Percentiles rank a stretch among this genome's conserved stretches.
phyloP scores from a whole-genome alignment of 2,888 invertebrate genomes.

The Deilephila elpenor region DNA sequence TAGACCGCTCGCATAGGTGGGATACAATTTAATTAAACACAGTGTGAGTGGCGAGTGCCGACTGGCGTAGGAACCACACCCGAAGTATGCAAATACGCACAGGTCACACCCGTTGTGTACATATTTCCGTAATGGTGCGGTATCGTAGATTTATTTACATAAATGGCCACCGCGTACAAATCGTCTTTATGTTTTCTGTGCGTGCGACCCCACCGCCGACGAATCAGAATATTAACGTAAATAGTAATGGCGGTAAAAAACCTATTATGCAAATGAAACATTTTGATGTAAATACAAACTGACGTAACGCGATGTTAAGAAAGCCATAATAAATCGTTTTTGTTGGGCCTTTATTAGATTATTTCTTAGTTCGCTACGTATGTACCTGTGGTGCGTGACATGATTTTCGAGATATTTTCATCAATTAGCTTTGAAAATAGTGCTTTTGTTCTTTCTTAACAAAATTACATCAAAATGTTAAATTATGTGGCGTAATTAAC shows the following conservation, averaged over 20 bases:
- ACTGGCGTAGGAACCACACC: constrained; percentile 67
- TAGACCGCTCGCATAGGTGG: constrained; percentile 11
- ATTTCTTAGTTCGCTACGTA: constrained; percentile 45
- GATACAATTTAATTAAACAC: constrained; percentile 29
- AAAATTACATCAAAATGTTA: not conserved
- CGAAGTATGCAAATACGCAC: constrained; percentile 69
- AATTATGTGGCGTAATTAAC: not conserved
- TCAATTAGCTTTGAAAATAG: constrained; percentile 8
- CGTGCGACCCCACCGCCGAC: constrained; percentile 80
- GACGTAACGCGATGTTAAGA: constrained; percentile 77
- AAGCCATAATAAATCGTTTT: constrained; percentile 78
- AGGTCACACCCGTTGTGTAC: constrained; percentile 72
- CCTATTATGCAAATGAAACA: constrained; percentile 85
- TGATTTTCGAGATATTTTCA: constrained; percentile 13
- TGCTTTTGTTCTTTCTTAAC: not conserved
- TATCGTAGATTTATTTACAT: constrained; percentile 83
- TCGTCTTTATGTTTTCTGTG: constrained; percentile 83
- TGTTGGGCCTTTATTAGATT: constrained; percentile 69
- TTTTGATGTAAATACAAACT: constrained; percentile 82
- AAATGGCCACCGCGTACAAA: constrained; percentile 80
- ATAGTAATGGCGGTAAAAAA: constrained; percentile 82
- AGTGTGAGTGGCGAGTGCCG: constrained; percentile 30
- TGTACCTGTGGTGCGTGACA: constrained; percentile 19
- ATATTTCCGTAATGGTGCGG: constrained; percentile 75
- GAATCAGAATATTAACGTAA: constrained; percentile 83